Evolutionary conservation across 2,797 vertebrate genomes (phyloP).

Genomic region (Alcedo atthis): DNA sequence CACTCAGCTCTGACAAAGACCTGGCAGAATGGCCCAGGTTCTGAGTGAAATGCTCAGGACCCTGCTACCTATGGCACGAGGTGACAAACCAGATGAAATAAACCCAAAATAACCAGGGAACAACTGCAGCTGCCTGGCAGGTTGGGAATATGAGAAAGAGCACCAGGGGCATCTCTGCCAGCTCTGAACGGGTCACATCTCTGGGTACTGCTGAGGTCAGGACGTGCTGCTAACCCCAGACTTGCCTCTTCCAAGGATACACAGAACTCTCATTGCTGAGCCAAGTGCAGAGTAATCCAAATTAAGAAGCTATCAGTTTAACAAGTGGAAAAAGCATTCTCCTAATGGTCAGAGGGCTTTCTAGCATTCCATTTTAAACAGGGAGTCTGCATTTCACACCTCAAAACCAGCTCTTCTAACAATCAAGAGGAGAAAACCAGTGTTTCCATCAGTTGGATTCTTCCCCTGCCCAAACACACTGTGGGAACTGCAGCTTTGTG

Average conservation of each 20-base stretch:
- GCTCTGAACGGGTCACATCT: not conserved
- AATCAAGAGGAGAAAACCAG: not conserved
- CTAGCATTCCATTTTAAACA: not conserved
- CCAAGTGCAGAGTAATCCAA: not conserved
- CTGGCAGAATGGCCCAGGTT: not conserved
- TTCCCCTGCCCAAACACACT: not conserved
- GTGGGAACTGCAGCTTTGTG: not conserved
- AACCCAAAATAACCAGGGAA: not conserved
- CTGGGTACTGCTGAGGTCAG: not conserved
- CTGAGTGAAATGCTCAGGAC: not conserved
- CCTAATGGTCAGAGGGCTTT: not conserved
- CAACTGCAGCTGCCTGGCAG: not conserved
- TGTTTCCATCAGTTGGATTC: not conserved
- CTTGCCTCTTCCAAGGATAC: fast-evolving
- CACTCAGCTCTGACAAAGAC: not conserved
- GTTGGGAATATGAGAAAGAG: not conserved
- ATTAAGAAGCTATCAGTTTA: not conserved
- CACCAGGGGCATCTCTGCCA: not conserved
- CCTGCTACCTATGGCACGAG: too few species aligned
- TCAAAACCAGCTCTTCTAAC: not conserved
- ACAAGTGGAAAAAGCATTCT: not conserved
- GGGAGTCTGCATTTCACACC: not conserved
- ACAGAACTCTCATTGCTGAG: not conserved
- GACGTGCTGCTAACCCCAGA: not conserved
- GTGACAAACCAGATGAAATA: not conserved